phyloP scores from a whole-genome alignment of 2,888 invertebrate genomes.

The Hydrotaea cyrtoneurina region DNA sequence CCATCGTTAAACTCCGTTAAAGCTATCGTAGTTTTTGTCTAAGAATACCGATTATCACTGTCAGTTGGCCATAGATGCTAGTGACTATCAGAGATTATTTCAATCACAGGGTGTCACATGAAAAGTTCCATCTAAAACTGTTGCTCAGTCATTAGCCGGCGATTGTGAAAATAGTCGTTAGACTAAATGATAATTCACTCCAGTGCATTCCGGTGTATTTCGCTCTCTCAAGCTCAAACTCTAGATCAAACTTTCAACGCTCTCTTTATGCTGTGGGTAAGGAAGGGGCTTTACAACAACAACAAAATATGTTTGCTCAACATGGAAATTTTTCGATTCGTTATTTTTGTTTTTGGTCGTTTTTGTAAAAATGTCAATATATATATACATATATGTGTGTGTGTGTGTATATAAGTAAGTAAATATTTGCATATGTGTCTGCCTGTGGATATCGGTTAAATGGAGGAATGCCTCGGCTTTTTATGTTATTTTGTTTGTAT shows the following conservation, averaged over 20 bases:
- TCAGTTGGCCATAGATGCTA: too few relatives aligned
- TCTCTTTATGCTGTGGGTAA: not conserved
- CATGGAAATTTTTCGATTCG: constrained; percentile 28
- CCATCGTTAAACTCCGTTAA: too few relatives aligned
- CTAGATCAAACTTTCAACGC: not conserved
- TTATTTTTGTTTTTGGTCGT: not conserved
- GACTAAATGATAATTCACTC: too few relatives aligned
- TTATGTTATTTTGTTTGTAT: not conserved
- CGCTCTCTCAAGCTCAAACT: not conserved
- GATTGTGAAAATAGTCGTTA: too few relatives aligned
- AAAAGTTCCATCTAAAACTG: too few relatives aligned
- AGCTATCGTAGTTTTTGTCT: too few relatives aligned
- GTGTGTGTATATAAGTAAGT: not conserved
- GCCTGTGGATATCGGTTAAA: constrained; percentile 19
- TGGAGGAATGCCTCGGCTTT: constrained; percentile 59
- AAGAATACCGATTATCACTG: too few relatives aligned
- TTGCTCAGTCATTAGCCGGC: too few relatives aligned
- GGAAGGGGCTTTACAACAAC: not conserved
- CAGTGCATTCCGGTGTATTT: too few relatives aligned
- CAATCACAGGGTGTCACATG: too few relatives aligned
- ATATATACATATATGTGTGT: not conserved
- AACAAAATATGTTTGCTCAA: constrained; percentile 32
- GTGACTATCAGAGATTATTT: too few relatives aligned
- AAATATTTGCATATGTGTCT: not conserved
- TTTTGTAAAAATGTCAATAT: not conserved